Evolutionary conservation across 2,797 vertebrate species (phyloP), one percentile per base, ranked within the genome.

Genomic region (Scarus forsteni): DNA sequence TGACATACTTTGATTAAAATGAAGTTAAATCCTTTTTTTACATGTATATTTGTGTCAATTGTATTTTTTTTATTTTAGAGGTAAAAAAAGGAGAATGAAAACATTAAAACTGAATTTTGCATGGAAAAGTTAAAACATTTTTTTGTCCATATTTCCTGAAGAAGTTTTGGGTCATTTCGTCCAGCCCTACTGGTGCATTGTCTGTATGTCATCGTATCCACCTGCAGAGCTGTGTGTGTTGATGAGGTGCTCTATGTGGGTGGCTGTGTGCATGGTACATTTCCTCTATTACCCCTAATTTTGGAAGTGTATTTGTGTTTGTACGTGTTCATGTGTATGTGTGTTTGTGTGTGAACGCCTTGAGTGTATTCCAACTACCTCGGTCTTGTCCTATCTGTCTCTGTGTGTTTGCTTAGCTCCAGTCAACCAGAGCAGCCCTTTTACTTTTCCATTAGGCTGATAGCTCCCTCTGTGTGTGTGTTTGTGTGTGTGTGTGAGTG

Each of bases 371-470:
- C 61, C 78, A 89, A 83, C 92, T 89, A 83, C 70, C 73, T 80
- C 72, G 74, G 63, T 79, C 77, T 72, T 69, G 63, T 73, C 73
- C 64, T 78, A 89, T 90, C 80, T 72, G 63, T 70, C 67, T 76
- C 74, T 68, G 55, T 65, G 61, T 89, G 75, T 91, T 90, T 90
- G 79, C 77, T 81, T 85, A 82, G 53, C 84, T 72, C 61, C 75
- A 84, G 80, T 88, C 80, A 89, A 89, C 79, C 83, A 85, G 34
- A 85, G 73, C 82, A 71, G 46, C 15, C 67, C 75, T 90, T 84
- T 91, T 87, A 81, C 83, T 85, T 82, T 88, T 81, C 85, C 86
- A 91, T 91, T 91, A 91, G 81, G 60, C 75, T 86, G 88, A 91
- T 91, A 89, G 75, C 66, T 63, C 11, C 6, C 15, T 45, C 5